Percentiles rank a stretch among this genome's conserved stretches.
Evolutionary conservation across 2,113 vertebrate species (phyloP).

Genomic region (Chauna torquata): DNA sequence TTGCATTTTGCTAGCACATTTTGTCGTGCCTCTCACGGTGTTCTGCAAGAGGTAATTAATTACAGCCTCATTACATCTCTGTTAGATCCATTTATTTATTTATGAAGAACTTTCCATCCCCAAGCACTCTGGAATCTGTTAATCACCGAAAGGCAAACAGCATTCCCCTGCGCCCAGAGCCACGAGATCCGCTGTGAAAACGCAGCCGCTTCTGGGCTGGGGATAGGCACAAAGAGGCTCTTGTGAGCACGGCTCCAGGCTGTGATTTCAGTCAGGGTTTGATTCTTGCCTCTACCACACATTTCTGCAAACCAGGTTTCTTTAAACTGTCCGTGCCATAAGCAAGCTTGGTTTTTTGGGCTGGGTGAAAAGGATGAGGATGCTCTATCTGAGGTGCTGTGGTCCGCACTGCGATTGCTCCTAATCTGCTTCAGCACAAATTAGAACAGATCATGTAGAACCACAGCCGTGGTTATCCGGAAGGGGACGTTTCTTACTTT

Average conservation of each 20-base stretch:
- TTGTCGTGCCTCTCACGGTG: not conserved
- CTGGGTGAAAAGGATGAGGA: not conserved
- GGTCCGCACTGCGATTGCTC: not conserved
- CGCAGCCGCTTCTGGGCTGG: not conserved
- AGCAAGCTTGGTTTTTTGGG: rapidly evolving
- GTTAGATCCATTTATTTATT: conserved; percentile 53
- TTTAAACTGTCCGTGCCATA: not conserved
- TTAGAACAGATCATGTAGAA: not conserved
- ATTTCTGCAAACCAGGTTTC: not conserved
- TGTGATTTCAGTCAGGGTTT: not conserved
- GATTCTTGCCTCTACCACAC: not conserved
- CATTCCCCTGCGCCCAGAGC: not conserved
- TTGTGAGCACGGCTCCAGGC: not conserved
- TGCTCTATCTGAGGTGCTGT: not conserved
- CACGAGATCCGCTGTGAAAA: not conserved
- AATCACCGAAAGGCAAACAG: conserved; percentile 1
- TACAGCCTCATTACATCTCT: conserved; percentile 6
- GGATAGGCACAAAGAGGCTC: not conserved
- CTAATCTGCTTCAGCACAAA: not conserved
- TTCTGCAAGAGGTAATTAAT: conserved; percentile 40
- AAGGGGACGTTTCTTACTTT: not conserved
- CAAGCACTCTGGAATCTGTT: conserved; percentile 13
- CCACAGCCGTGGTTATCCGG: not conserved
- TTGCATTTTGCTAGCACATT: not conserved
- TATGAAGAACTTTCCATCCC: conserved; percentile 1